Evolutionary conservation across 2,888 invertebrate genomes (phyloP).

Genomic region (Rosalia funebris): DNA sequence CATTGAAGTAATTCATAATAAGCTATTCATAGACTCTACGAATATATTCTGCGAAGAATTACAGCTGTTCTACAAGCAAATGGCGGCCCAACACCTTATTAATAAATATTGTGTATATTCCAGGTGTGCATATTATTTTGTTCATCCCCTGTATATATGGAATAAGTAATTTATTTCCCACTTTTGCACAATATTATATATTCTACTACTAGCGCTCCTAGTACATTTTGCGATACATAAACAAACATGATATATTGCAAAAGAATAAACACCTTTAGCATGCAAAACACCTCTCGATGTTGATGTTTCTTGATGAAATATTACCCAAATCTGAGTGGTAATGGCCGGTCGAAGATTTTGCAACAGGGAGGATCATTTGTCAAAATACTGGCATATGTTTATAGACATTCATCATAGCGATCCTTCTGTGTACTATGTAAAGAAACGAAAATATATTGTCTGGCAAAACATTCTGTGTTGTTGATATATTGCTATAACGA

Average conservation of each 20-base stretch:
- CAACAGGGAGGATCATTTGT: constrained; percentile 28
- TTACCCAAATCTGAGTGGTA: constrained; percentile 2
- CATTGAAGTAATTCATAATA: too few species aligned
- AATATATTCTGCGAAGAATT: too few species aligned
- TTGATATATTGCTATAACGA: constrained; percentile 27
- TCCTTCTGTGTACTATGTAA: constrained; percentile 21
- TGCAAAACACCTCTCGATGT: neutral
- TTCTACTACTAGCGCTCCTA: too few species aligned
- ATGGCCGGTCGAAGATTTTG: constrained; percentile 3
- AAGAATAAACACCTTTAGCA: neutral
- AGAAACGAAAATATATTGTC: constrained; percentile 29
- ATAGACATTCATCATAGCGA: constrained; percentile 28
- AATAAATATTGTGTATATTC: too few species aligned
- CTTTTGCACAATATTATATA: too few species aligned
- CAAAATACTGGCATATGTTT: constrained; percentile 35
- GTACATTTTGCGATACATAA: neutral
- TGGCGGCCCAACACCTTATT: too few species aligned
- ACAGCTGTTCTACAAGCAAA: too few species aligned
- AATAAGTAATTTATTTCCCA: too few species aligned
- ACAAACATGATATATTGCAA: neutral
- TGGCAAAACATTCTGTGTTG: constrained; percentile 22
- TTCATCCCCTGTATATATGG: too few species aligned
- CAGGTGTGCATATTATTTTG: too few species aligned
- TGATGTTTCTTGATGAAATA: constrained; percentile 4
- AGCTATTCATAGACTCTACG: too few species aligned